Evolutionary conservation across 2,888 invertebrate species (phyloP), one percentile per base, ranked within the genome.

Genomic region (Drosophila phalerata): DNA sequence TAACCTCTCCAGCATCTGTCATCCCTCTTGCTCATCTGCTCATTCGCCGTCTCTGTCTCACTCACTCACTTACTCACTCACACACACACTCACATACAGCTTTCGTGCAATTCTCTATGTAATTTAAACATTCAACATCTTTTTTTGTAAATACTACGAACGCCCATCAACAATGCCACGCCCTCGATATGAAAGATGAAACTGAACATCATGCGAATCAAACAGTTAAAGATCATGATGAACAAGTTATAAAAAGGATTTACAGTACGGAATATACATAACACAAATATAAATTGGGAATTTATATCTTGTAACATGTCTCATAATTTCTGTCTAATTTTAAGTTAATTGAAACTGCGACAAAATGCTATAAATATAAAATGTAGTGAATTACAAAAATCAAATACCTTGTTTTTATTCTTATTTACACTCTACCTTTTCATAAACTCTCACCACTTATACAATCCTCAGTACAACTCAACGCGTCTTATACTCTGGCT

Each of bases 311-410:
- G 76, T 49, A 78, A 76, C 64, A 77, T 70, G 74, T 73, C 73
- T 66, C 68, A 76, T 85, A 77, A 72, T 76, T 83, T 85, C 82
- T 79, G 80, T 75, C 71, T 89, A 88, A 80, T 76, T 83, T 83
- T 89, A 90, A 90, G 89, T 79, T 83, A 89, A 82, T 68, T 79
- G 77, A 86, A 81, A 85, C 82, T 86, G 88, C 87, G 79, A 79
- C 85, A 90, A 78, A 76, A 88, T 88, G 90, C 90, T 90, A 90
- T 90, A 86, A 90, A 90, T 89, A 91, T 88, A 90, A 87, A 89
- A 86, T 90, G 82, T 91, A 91, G 91, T 88, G 83, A 91, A 91
- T 91, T 90, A 88, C 75, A 80, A 90, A 90, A 88, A 84, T 77
- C 77, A 61, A 61, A 58, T 19, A 17, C 1, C 4, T 6, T 6